Evolutionary conservation across 30 jellyfish, hydroid and myxozoan genomes (phyloP).

Genomic region (Chrysaora quinquecirrha): DNA sequence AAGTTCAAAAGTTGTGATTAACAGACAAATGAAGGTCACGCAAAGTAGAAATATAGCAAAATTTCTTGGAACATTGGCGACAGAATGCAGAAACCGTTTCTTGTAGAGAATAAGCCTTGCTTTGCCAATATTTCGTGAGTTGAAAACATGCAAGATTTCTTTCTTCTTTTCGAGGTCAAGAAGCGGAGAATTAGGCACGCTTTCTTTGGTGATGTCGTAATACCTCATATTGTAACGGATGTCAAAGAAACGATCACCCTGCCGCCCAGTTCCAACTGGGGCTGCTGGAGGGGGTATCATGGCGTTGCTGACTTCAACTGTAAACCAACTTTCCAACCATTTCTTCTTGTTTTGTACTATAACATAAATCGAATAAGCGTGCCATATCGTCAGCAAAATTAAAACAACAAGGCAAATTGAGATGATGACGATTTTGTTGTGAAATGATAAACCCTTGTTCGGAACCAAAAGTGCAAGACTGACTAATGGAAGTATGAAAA

Average conservation of each 20-base stretch:
- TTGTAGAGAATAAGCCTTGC: slow-evolving; percentile 87
- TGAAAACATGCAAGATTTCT: slow-evolving; percentile 27
- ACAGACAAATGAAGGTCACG: slow-evolving; percentile 54
- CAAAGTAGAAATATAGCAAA: slow-evolving; percentile 51
- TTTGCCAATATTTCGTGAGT: slow-evolving; percentile 48
- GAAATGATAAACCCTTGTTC: not conserved
- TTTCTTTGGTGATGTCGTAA: slow-evolving; percentile 79
- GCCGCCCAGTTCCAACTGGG: slow-evolving; percentile 60
- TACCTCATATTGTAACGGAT: slow-evolving; percentile 72
- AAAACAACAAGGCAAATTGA: slow-evolving; percentile 48
- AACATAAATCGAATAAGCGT: slow-evolving; percentile 55
- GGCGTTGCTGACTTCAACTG: slow-evolving; percentile 46
- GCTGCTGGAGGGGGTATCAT: slow-evolving; percentile 42
- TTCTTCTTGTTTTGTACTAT: slow-evolving; percentile 29
- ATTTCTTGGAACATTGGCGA: slow-evolving; percentile 56
- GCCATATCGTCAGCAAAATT: slow-evolving; percentile 67
- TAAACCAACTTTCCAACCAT: slow-evolving; percentile 85
- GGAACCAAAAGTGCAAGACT: slow-evolving; percentile 70
- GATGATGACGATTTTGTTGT: slow-evolving; percentile 15
- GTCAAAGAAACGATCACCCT: slow-evolving; percentile 77
- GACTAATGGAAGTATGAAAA: slow-evolving; percentile 65
- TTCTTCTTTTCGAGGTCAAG: slow-evolving; percentile 40
- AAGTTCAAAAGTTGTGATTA: slow-evolving; percentile 26
- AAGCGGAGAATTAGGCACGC: slow-evolving; percentile 64
- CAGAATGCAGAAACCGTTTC: slow-evolving; percentile 47